Evolutionary conservation across 2,888 invertebrate genomes (phyloP), one percentile per base, ranked within the genome.

Genomic region (Zelleria hepariella): DNA sequence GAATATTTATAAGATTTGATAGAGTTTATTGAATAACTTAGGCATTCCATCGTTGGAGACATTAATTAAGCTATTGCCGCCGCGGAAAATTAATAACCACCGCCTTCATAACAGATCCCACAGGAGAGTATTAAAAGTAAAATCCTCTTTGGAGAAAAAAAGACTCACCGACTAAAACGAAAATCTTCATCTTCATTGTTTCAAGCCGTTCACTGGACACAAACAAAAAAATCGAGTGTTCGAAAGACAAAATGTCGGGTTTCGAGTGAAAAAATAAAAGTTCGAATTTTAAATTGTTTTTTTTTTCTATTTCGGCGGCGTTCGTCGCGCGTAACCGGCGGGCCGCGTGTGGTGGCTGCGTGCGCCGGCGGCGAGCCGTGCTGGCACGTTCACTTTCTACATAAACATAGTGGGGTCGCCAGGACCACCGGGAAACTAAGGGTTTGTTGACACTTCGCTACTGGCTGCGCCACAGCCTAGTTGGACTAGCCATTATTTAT

Each of bases 301-400:
- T 49, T 48, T 57, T 61, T 57, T 48, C 56, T 67, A 56, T 42
- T 42, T 66, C 70, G 76, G 75, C 75, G 73, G 85, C 86, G 87
- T 86, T 74, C 78, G 79, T 74, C 73, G 75, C 76, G 78, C 74
- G 74, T 73, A 69, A 74, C 77, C 82, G 80, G 79, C 76, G 67
- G 67, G 66, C 74, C 86, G 86, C 86, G 80, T 87, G 73, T 87
- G 85, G 72, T 68, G 15, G 55, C 47, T 61, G 54, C 57, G 68
- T 63, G 66, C 73, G 74, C 74, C 70, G 71, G 65, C 64, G 71
- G 70, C 32, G 32, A 68, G 68, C 67, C 69, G 72, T 66, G 64
- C 64, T 48, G 63, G 62, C 72, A 79, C 87, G 72, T 86, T 88
- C 87, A 87, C 87, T 88, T 88, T 88, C 87, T 85, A 84, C 70